These are phyloP conservation scores for Caligus rogercresseyi DNA, from an alignment of 1,140 invertebrate genomes.

Conservation along the genomic window DNA sequence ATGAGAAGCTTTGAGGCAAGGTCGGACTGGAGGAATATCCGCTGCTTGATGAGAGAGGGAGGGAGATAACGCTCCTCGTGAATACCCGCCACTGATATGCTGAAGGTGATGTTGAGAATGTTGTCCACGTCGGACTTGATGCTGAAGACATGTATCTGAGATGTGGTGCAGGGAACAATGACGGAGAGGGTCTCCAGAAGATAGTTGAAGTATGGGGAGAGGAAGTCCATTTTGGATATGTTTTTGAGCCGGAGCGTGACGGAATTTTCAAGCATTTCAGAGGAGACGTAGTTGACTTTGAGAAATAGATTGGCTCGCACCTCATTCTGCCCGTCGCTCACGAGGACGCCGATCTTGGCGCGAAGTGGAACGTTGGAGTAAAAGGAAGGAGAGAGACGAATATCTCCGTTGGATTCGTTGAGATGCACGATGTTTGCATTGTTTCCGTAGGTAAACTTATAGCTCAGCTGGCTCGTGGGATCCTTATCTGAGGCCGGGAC, in stretches of 20 bases:
- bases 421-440: constrained; percentile 72
- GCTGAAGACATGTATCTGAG: constrained; percentile 60
- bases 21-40: constrained; percentile 76
- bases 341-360: constrained; percentile 81
- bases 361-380: constrained; percentile 90
- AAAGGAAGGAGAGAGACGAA: constrained; percentile 70
- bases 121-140: constrained; percentile 64
- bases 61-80: constrained; percentile 56
- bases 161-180: constrained; percentile 72
- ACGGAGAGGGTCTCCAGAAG: constrained; percentile 80
- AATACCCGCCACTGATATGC: constrained; percentile 56
- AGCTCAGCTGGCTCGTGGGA: constrained; percentile 49
- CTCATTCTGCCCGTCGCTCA: constrained; percentile 79
- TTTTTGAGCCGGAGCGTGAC: constrained; percentile 81
- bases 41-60: constrained; percentile 71
- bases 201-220: constrained; percentile 70
- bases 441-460: constrained; percentile 71
- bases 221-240: constrained; percentile 79
- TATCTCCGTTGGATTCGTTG: constrained; percentile 61
- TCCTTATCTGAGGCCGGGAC: constrained; percentile 88
- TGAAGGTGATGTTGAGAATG: constrained; percentile 87
- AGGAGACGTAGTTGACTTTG: constrained; percentile 69
- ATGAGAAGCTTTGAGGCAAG: constrained; percentile 67
- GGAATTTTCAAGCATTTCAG: constrained; percentile 84
- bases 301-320: constrained; percentile 74